These are phyloP conservation scores for Taphrorychus bicolor DNA, from an alignment of 2,888 invertebrate genomes.

Conservation along the genomic window DNA sequence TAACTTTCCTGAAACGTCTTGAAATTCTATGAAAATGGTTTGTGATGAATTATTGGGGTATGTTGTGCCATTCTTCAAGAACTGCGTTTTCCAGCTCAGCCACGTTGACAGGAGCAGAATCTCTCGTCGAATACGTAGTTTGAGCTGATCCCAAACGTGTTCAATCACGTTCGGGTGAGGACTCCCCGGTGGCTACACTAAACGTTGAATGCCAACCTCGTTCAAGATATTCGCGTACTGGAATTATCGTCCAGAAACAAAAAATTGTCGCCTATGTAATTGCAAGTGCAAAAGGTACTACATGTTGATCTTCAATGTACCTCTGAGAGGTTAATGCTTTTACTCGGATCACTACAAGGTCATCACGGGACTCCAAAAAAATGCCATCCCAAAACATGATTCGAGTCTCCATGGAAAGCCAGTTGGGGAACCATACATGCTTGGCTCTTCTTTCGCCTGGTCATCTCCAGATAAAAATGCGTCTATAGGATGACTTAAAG, in stretches of 20 bases:
- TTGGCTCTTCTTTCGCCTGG: not conserved
- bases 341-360: not conserved
- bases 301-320: constrained; percentile 3
- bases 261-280: not conserved
- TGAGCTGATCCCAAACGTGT: not conserved
- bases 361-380: not conserved
- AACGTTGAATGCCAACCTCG: not conserved
- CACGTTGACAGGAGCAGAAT: not conserved
- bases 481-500: not conserved
- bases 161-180: not conserved
- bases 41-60: not conserved
- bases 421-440: not conserved
- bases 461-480: not conserved
- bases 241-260: constrained; percentile 3
- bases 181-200: not conserved
- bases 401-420: not conserved
- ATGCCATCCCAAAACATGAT: constrained; percentile 10
- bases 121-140: not conserved
- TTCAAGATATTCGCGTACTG: not conserved
- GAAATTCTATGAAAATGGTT: not conserved
- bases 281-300: constrained; percentile 2
- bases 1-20: not conserved
- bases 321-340: not conserved
- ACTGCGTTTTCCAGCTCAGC: not conserved
- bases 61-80: not conserved